Evolutionary conservation across 2,888 invertebrate genomes (phyloP).

Genomic region (Calliphora vomitoria): DNA sequence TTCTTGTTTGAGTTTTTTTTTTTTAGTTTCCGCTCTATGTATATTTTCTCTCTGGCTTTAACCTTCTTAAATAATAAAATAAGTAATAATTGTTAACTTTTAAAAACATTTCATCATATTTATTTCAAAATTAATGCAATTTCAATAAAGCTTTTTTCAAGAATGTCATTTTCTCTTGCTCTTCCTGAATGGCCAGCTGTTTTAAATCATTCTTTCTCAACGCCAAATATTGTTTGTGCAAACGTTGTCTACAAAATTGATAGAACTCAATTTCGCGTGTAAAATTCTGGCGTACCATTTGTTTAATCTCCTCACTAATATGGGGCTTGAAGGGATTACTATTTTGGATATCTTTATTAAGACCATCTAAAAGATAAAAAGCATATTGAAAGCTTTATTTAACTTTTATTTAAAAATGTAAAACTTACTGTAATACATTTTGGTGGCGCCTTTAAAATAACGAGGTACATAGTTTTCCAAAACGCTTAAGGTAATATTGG

Average conservation of each 20-base stretch:
- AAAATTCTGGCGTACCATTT: slow-evolving; percentile 93
- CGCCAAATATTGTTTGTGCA: slow-evolving; percentile 91
- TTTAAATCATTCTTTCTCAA: slow-evolving; percentile 83
- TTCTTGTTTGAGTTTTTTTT: no score
- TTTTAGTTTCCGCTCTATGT: no score
- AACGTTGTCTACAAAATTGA: slow-evolving; percentile 93
- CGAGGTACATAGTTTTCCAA: slow-evolving; percentile 93
- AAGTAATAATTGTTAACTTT: not conserved
- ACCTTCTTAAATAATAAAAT: no score
- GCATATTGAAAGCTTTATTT: not conserved
- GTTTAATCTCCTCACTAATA: slow-evolving; percentile 92
- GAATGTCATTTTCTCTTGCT: slow-evolving; percentile 1
- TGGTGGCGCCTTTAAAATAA: slow-evolving; percentile 91
- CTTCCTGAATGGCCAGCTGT: slow-evolving; percentile 21
- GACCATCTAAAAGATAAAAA: slow-evolving; percentile 78
- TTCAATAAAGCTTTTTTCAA: slow-evolving; percentile 31
- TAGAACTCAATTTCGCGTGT: slow-evolving; percentile 96
- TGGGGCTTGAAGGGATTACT: slow-evolving; percentile 94
- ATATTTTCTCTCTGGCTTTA: no score
- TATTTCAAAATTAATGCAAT: slow-evolving; percentile 39
- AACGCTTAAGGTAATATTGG: slow-evolving; percentile 92
- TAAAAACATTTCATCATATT: not conserved
- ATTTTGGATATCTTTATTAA: slow-evolving; percentile 87
- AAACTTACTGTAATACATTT: slow-evolving; percentile 88
- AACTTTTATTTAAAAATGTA: not conserved